Conservation (phyloP, 2,797 vertebrate species). For the Eupleurogrammus muticus region DNA sequence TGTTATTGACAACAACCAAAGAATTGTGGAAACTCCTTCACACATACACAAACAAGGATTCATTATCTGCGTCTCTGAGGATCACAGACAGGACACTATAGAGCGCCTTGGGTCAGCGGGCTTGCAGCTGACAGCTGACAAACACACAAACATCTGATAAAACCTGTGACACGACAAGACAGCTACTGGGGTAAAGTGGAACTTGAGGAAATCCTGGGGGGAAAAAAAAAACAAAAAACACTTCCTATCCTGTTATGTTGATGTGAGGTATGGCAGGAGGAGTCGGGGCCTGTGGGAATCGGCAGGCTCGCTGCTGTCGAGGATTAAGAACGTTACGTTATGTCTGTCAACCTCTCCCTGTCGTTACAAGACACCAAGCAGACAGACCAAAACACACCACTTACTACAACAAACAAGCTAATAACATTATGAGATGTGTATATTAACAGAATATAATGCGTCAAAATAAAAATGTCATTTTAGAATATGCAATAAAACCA, state of each 20-base stretch:
- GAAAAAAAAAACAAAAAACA: too few relatives aligned
- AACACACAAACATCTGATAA: slow-evolving; percentile 49
- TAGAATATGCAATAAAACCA: neutral
- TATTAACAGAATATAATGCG: neutral
- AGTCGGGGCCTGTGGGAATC: slow-evolving; percentile 58
- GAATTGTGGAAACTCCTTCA: neutral
- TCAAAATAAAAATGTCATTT: too few relatives aligned
- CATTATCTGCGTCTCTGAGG: neutral
- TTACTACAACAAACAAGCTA: too few relatives aligned
- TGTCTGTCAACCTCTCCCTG: neutral
- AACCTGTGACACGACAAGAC: slow-evolving; percentile 16
- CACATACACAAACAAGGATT: slow-evolving; percentile 18
- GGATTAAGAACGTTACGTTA: slow-evolving; percentile 16
- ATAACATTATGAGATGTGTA: neutral
- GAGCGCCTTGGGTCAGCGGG: neutral
- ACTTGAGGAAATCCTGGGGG: slow-evolving; percentile 69
- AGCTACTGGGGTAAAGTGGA: slow-evolving; percentile 59
- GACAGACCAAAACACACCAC: neutral
- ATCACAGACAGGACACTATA: neutral
- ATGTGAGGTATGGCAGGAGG: slow-evolving; percentile 39
- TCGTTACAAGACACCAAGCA: neutral
- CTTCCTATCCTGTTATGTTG: slow-evolving; percentile 44
- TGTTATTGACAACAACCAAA: neutral
- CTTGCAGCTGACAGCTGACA: neutral
- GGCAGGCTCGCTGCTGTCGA: slow-evolving; percentile 26